These are phyloP conservation scores for Erythrolamprus reginae DNA, from an alignment of 2,113 vertebrate genomes.

Conservation along the genomic window DNA sequence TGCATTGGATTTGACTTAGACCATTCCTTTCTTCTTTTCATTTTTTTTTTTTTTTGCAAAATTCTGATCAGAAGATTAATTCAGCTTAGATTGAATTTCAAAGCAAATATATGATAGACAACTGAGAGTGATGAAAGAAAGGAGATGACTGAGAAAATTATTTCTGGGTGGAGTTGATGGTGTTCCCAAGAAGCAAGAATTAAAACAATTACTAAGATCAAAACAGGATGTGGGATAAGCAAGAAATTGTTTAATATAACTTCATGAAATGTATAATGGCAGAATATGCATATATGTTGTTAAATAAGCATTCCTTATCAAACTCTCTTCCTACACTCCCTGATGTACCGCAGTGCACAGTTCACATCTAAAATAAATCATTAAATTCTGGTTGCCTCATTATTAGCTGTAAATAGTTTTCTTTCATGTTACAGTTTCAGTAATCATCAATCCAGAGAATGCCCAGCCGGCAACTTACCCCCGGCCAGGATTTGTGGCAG, in stretches of 20 bases:
- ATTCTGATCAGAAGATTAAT: neutral
- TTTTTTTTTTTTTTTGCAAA: neutral
- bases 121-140: neutral
- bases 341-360: neutral
- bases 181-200: neutral
- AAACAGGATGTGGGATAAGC: neutral
- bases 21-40: neutral
- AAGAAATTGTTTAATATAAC: conserved; percentile 9
- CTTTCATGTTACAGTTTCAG: conserved; percentile 5
- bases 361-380: conserved; percentile 18
- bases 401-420: conserved; percentile 13
- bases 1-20: neutral
- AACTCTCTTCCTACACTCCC: conserved; percentile 5
- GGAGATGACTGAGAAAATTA: neutral
- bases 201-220: neutral
- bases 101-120: neutral
- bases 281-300: neutral
- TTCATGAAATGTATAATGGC: conserved; percentile 21
- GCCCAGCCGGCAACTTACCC: too few relatives aligned
- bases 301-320: conserved; percentile 31
- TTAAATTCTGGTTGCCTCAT: conserved; percentile 14
- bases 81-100: neutral
- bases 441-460: neutral
- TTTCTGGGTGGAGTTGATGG: neutral
- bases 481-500: too few relatives aligned